Base-by-base conservation (phyloP, 2,797 vertebrate genomes). In the Clarias fuscus region DNA sequence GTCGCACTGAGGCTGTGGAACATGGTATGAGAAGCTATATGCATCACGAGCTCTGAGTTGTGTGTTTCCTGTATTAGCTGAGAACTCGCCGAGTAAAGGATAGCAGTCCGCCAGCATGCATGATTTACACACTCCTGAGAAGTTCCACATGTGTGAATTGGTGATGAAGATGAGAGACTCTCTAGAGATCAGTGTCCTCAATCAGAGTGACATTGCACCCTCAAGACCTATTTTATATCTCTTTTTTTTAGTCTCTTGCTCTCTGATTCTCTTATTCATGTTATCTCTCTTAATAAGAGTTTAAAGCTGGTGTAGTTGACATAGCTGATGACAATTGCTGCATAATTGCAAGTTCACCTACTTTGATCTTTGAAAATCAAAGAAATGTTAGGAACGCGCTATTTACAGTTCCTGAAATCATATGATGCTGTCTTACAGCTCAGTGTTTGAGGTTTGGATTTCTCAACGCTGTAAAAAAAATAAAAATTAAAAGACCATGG, bases 181-280 rank as follows among this genome's bases (percentile, higher is more conserved):
- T 83, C 72, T n/a, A 14, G 83, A 80, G 48, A 77, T 86, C 59
- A 59, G 62, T 86, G 86, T 82, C 88, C 88, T 90, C 76, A 82
- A 85, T 89, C 83, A 80, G 61, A 83, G 62, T 67, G 85, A 84
- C 86, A 85, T 30, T 58, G 73, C 75, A 85, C 67, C 72, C 37
- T 80, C 53, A 37, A 84, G 84, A 76, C 85, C 85, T 87, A 86
- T 72, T 87, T 88, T 84, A 43, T 58, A 48, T 78, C 53, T 58
- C 14, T 24, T 80, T 40, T 15, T 20, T 20, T 30, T 18, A 43
- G 37, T 48, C 40, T 15, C 61, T 43, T 43, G 11, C 30, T 37
- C 56, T 61, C 18, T 79, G 33, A 78, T 27, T 11, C n/a, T 20
- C 73, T 78, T 7, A 61, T 78, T 78, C 58, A 37, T 14, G 22